phyloP scores from a whole-genome alignment of 2,888 invertebrate genomes.

The Caenorhabditis angaria region DNA sequence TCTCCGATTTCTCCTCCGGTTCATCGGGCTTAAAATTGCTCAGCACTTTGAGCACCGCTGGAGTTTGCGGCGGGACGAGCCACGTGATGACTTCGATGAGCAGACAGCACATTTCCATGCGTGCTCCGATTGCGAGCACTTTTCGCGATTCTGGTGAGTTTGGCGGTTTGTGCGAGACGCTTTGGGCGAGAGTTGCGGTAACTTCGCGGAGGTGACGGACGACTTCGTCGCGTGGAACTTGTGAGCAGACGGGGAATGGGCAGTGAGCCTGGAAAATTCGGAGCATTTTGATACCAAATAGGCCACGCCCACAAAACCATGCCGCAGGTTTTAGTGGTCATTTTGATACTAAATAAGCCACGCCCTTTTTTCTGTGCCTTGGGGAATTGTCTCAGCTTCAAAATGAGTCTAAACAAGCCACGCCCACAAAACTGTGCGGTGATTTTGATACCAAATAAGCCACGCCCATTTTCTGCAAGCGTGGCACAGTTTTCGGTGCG shows the following conservation, averaged over 20 bases:
- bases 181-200: not conserved
- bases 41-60: not conserved
- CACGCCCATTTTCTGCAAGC: too few relatives aligned
- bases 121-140: constrained; percentile 4
- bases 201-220: not conserved
- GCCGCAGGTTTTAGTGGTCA: too few relatives aligned
- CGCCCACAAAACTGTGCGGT: too few relatives aligned
- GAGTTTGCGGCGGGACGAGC: constrained; percentile 17
- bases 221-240: not conserved
- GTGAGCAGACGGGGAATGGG: constrained; percentile 5
- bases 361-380: too few relatives aligned
- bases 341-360: too few relatives aligned
- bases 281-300: too few relatives aligned
- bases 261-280: not conserved
- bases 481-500: too few relatives aligned
- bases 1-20: not conserved
- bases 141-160: not conserved
- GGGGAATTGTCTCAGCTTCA: too few relatives aligned
- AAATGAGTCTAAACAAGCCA: too few relatives aligned
- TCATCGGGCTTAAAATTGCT: constrained; percentile 9
- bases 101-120: constrained; percentile 14
- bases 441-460: too few relatives aligned
- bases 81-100: constrained; percentile 20
- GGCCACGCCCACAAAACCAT: too few relatives aligned
- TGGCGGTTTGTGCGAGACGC: not conserved